Evolutionary conservation across 2,797 vertebrate species (phyloP).

Genomic region (Crenichthys baileyi): DNA sequence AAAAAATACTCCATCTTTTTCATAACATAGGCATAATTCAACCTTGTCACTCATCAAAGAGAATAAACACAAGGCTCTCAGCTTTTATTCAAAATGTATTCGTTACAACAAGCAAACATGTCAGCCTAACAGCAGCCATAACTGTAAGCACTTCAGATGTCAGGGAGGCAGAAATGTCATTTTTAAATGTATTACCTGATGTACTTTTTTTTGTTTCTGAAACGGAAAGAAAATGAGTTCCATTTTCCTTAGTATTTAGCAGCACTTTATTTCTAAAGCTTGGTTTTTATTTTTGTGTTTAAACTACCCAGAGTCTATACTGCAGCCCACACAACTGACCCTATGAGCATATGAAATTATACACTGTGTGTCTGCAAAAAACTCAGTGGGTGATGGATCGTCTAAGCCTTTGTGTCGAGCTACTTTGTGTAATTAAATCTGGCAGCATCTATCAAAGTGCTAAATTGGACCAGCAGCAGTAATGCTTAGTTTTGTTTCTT

Average conservation of each 20-base stretch:
- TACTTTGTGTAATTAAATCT: background rate
- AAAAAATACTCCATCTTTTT: conserved; percentile 24
- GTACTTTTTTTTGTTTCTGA: background rate
- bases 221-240: background rate
- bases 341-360: conserved; percentile 2
- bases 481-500: too few relatives aligned
- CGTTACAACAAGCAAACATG: conserved; percentile 19
- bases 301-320: background rate
- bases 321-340: conserved; percentile 1
- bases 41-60: conserved; percentile 31
- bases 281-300: background rate
- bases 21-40: conserved; percentile 28
- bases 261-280: background rate
- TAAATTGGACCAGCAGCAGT: background rate
- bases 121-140: background rate
- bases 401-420: background rate
- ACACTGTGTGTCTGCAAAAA: background rate
- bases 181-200: conserved; percentile 10
- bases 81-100: conserved; percentile 11
- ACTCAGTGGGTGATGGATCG: background rate
- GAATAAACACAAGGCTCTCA: conserved; percentile 17
- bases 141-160: background rate
- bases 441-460: background rate
- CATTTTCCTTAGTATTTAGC: background rate
- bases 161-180: background rate